phyloP scores from a whole-genome alignment of 2,888 invertebrate species.

The Scotopteryx bipunctaria region DNA sequence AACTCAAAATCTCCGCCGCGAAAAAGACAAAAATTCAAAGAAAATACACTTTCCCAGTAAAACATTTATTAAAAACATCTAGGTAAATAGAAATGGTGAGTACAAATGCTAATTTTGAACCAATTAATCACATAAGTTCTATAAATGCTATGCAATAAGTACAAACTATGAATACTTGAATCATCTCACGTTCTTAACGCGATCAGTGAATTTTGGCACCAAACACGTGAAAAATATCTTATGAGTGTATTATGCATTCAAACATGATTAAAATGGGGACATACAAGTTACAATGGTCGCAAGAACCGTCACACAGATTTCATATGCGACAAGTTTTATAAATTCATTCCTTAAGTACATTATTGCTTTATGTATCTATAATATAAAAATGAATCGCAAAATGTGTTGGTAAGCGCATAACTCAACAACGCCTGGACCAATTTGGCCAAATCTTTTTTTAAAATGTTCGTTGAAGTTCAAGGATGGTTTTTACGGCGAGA shows the following conservation, averaged over 20 bases:
- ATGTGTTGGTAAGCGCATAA: no score
- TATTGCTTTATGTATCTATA: no score
- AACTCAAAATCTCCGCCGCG: not conserved
- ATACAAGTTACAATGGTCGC: no score
- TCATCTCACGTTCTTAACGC: conserved; percentile 23
- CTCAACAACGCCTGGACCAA: no score
- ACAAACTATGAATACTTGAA: conserved; percentile 10
- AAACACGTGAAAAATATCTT: conserved; percentile 7
- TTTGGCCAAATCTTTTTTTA: no score
- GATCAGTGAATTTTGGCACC: conserved; percentile 20
- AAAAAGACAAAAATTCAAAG: not conserved
- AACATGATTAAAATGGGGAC: conserved; percentile 1
- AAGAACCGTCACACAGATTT: no score
- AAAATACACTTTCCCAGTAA: conserved; percentile 9
- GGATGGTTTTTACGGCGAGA: no score
- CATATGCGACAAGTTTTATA: no score
- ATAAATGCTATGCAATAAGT: conserved; percentile 25
- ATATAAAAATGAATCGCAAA: no score
- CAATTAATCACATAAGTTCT: conserved; percentile 14
- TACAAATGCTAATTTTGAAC: conserved; percentile 24
- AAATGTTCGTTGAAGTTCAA: no score
- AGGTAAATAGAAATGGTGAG: conserved; percentile 10
- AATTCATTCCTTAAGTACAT: no score
- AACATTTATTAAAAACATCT: conserved; percentile 27
- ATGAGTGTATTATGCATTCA: not conserved